These are phyloP conservation scores for Hirtodrosophila duncani DNA, from an alignment of 2,888 invertebrate genomes.

Conservation along the genomic window DNA sequence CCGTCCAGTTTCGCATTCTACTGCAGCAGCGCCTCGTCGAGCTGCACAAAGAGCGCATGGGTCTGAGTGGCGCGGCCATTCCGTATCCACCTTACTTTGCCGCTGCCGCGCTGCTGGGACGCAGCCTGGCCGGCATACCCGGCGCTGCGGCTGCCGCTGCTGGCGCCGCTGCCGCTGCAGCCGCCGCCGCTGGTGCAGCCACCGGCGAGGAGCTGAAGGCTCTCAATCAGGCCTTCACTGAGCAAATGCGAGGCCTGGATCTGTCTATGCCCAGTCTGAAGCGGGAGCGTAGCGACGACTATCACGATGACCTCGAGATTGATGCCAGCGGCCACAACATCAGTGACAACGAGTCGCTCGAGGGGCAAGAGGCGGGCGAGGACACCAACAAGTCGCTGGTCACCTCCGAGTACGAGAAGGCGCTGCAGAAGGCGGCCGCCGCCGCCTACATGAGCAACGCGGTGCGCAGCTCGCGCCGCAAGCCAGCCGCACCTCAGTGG, in stretches of 20 bases:
- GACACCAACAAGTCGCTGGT: slow-evolving; percentile 17
- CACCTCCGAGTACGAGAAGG: slow-evolving; percentile 77
- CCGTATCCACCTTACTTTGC: slow-evolving; percentile 90
- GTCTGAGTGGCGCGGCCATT: slow-evolving; percentile 87
- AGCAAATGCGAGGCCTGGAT: slow-evolving; percentile 91
- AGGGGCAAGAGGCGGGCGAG: slow-evolving; percentile 46
- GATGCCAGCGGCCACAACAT: slow-evolving; percentile 79
- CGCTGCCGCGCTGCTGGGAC: slow-evolving; percentile 81
- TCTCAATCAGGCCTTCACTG: slow-evolving; percentile 83
- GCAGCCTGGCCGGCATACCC: slow-evolving; percentile 84
- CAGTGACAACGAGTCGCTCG: slow-evolving; percentile 75
- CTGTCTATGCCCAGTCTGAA: slow-evolving; percentile 90
- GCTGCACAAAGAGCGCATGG: slow-evolving; percentile 90
- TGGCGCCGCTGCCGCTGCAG: slow-evolving; percentile 86
- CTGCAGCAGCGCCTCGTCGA: slow-evolving; percentile 93
- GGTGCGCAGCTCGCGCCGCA: slow-evolving; percentile 83
- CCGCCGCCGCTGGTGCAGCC: slow-evolving; percentile 84
- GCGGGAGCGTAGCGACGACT: slow-evolving; percentile 82
- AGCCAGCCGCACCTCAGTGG: slow-evolving; percentile 98
- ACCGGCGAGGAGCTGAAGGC: slow-evolving; percentile 80
- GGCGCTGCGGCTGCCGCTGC: slow-evolving; percentile 88
- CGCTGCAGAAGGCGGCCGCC: slow-evolving; percentile 54
- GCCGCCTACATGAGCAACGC: slow-evolving; percentile 62
- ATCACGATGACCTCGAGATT: slow-evolving; percentile 83
- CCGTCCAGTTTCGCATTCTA: slow-evolving; percentile 92